Evolutionary conservation across 2,113 vertebrate species (phyloP), one percentile per base, ranked within the genome.

Genomic region (Cynocephalus volans): DNA sequence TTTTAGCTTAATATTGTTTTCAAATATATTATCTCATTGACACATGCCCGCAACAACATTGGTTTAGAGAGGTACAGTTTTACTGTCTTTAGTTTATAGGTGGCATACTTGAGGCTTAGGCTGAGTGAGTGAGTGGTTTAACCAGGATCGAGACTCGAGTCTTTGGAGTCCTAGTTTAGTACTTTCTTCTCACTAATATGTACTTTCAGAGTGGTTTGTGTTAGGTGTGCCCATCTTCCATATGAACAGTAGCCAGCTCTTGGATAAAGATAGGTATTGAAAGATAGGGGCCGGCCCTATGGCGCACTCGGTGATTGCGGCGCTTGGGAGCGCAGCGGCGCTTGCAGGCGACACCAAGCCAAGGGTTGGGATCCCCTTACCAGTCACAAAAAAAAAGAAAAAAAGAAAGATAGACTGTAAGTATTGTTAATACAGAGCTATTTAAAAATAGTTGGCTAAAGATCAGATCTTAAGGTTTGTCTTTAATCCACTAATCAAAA

Each of bases 1-100:
- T 56, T 81, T 86, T 82, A 88, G 24, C 80, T 96, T n/a, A 80
- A 80, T 62, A 67, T 85, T 17, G 9, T 67, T 92, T 95, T n/a
- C 24, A 88, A 48, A 14, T 67, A 9, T 84, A 52, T 84, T 67
- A 58, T 67, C 73, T 86, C 45, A 21, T 19, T n/a, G 23, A 72
- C 65, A 60, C 33, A 3, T 36, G 24, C 4, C 28, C 62, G 56
- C 11, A 48, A 1, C 19, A 48, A 21, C 28, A 56, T 41, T 89
- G 41, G n/a, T 79, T 85, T 87, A 60, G 69, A 62, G 5, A 41
- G 23, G 54, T 86, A 54, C 60, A 4, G 33, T n/a, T 70, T 58
- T 60, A 41, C n/a, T 90, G 36, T 75, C 58, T 76, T 50, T 64
- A 36, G 77, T 65, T 82, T 73, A 10, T 14, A 72, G 67, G 11